Percentiles rank a stretch among this genome's conserved stretches.
Evolutionary conservation across 2,797 vertebrate species (phyloP).

Genomic region (Gobionotothen gibberifrons): DNA sequence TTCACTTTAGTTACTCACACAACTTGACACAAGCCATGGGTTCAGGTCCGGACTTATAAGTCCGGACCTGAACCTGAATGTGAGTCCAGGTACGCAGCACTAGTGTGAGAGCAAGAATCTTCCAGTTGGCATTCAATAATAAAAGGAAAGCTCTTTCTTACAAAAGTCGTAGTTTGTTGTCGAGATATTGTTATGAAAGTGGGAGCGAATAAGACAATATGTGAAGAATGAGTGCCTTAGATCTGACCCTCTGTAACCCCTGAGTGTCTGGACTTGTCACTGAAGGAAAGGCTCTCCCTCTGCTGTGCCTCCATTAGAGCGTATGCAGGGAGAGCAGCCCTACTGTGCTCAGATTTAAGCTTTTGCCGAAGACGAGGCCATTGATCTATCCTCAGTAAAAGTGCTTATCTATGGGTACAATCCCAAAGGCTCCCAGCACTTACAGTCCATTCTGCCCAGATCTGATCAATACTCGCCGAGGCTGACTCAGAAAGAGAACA

Average conservation of each 20-base stretch:
- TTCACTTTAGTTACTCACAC: too few species aligned
- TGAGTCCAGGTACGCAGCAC: too few species aligned
- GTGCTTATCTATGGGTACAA: conserved; percentile 75
- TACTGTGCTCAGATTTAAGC: conserved; percentile 45
- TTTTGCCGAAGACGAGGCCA: conserved; percentile 43
- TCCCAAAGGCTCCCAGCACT: conserved; percentile 70
- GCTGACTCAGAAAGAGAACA: conserved; percentile 50
- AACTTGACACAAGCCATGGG: too few species aligned
- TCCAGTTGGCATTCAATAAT: too few species aligned
- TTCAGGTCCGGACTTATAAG: too few species aligned
- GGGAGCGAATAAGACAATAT: too few species aligned
- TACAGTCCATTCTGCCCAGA: conserved; percentile 63
- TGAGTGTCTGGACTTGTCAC: conserved; percentile 46
- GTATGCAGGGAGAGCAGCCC: conserved; percentile 57
- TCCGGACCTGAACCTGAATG: too few species aligned
- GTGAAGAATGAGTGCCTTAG: background rate
- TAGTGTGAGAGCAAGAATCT: too few species aligned
- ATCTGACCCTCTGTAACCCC: conserved; percentile 47
- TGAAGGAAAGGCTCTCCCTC: conserved; percentile 46
- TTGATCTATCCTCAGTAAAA: conserved; percentile 74
- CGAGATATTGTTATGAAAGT: too few species aligned
- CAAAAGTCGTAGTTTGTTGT: too few species aligned
- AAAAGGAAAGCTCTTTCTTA: too few species aligned
- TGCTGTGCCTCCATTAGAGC: conserved; percentile 60
- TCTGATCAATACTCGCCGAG: conserved; percentile 72